Conservation (phyloP, 37 sponge, comb jelly and placozoan genomes). For the Tethya wilhelma region DNA sequence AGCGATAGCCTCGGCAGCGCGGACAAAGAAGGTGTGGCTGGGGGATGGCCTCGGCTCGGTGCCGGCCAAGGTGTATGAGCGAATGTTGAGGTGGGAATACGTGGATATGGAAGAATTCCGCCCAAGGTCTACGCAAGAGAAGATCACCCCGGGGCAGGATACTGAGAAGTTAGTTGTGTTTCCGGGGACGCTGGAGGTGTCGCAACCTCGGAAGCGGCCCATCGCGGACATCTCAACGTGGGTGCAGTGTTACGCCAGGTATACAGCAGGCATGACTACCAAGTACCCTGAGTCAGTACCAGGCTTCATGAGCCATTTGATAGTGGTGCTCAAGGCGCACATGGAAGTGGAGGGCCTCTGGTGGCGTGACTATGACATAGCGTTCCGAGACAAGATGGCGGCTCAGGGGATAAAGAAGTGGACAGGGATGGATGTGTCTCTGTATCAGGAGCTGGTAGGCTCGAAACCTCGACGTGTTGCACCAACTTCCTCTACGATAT, state of each 20-base stretch:
- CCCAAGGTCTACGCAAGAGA: not conserved
- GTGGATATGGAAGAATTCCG: conserved; percentile 16
- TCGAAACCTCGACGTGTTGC: not conserved
- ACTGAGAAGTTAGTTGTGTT: conserved; percentile 17
- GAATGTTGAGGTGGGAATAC: conserved; percentile 8
- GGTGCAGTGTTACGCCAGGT: conserved; percentile 7
- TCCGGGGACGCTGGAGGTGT: not conserved
- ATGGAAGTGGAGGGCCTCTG: conserved; percentile 1
- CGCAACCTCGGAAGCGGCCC: not conserved
- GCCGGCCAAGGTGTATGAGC: not conserved
- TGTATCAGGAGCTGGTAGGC: conserved; percentile 12
- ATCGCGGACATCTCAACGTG: not conserved
- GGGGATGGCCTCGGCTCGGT: conserved; percentile 22
- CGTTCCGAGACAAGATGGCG: conserved; percentile 22
- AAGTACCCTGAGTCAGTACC: not conserved
- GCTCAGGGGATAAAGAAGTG: not conserved
- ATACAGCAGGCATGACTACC: conserved; percentile 8
- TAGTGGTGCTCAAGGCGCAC: conserved; percentile 11
- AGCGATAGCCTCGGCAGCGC: not conserved
- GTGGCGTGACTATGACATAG: conserved; percentile 11
- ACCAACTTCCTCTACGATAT: not conserved
- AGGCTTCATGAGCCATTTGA: conserved; percentile 26
- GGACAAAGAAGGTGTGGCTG: conserved; percentile 5
- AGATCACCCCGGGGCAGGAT: not conserved
- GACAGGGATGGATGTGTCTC: conserved; percentile 10